Percentiles rank a stretch among this genome's conserved stretches.
Evolutionary conservation across 2,888 invertebrate species (phyloP).

Genomic region (Scaptodrosophila latifasciaeformis): DNA sequence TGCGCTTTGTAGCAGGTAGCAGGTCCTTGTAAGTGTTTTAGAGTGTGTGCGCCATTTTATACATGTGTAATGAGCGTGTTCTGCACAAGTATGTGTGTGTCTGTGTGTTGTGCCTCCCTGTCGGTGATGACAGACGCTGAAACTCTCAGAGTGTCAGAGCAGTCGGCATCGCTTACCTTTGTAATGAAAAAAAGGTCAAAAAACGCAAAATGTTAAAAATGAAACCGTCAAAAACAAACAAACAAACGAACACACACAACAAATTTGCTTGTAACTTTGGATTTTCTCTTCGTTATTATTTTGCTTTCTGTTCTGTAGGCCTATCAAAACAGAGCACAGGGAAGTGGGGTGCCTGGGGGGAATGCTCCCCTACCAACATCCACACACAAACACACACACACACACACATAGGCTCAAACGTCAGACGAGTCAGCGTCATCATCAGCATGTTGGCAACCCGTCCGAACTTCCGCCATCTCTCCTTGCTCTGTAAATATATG

Average conservation of each 20-base stretch:
- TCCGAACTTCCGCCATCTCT: slow-evolving; percentile 53
- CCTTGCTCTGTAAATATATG: too few relatives aligned
- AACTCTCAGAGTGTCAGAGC: too few relatives aligned
- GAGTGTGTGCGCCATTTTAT: slow-evolving; percentile 9
- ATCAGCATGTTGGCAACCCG: slow-evolving; percentile 47
- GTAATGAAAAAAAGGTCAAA: slow-evolving; percentile 12
- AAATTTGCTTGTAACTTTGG: slow-evolving; percentile 51
- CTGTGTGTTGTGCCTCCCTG: slow-evolving; percentile 18
- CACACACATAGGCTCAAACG: too few relatives aligned
- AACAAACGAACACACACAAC: slow-evolving; percentile 16
- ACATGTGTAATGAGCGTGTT: slow-evolving; percentile 43
- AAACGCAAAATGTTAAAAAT: slow-evolving; percentile 39
- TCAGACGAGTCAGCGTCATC: too few relatives aligned
- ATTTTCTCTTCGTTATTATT: slow-evolving; percentile 9
- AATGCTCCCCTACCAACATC: too few relatives aligned
- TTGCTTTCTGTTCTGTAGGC: slow-evolving; percentile 22
- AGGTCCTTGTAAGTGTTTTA: slow-evolving; percentile 4
- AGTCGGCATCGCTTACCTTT: neutral
- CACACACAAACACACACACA: too few relatives aligned
- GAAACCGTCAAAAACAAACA: slow-evolving; percentile 45
- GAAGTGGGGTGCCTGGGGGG: too few relatives aligned
- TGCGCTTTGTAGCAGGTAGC: slow-evolving; percentile 37
- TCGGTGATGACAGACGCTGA: too few relatives aligned
- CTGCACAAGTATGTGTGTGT: slow-evolving; percentile 17
- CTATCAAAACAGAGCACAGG: too few relatives aligned